phyloP scores from a whole-genome alignment of 2,888 invertebrate genomes.

The Chalcosyrphus nemorum region DNA sequence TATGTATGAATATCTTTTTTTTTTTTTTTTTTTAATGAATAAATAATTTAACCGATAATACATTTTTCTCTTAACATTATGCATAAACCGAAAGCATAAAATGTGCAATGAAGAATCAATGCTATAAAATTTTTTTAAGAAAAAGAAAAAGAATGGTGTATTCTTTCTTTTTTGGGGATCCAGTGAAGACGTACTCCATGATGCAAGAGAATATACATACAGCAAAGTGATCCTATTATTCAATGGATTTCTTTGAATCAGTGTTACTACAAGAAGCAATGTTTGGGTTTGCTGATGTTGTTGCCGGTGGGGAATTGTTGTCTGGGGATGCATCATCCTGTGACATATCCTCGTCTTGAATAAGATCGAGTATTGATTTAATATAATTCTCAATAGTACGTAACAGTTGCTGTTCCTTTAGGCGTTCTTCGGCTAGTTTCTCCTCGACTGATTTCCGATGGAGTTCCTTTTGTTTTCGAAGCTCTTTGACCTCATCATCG shows the following conservation, averaged over 20 bases:
- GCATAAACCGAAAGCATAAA: conserved; percentile 51
- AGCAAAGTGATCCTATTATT: conserved; percentile 46
- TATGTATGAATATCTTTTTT: conserved; percentile 48
- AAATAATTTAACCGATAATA: conserved; percentile 72
- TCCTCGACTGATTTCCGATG: conserved; percentile 76
- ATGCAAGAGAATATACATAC: conserved; percentile 39
- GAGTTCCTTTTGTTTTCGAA: conserved; percentile 55
- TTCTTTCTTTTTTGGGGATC: conserved; percentile 5
- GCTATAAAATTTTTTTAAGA: conserved; percentile 34
- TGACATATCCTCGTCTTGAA: conserved; percentile 78
- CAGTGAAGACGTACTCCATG: conserved; percentile 26
- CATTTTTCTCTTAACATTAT: conserved; percentile 65
- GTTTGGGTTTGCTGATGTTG: conserved; percentile 40
- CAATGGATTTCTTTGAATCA: conserved; percentile 49
- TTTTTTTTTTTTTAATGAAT: conserved; percentile 62
- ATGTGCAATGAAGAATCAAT: conserved; percentile 48
- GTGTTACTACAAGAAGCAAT: conserved; percentile 54
- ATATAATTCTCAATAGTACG: conserved; percentile 81
- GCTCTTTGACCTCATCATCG: conserved; percentile 66
- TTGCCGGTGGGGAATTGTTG: conserved; percentile 61
- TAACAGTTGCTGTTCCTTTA: conserved; percentile 79
- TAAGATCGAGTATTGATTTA: conserved; percentile 79
- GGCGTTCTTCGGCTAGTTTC: conserved; percentile 79
- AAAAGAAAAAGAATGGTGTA: conserved; percentile 19
- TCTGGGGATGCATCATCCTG: conserved; percentile 65